Evolutionary conservation across 2,113 vertebrate species (phyloP), one percentile per base, ranked within the genome.

Genomic region (Antechinus flavipes): DNA sequence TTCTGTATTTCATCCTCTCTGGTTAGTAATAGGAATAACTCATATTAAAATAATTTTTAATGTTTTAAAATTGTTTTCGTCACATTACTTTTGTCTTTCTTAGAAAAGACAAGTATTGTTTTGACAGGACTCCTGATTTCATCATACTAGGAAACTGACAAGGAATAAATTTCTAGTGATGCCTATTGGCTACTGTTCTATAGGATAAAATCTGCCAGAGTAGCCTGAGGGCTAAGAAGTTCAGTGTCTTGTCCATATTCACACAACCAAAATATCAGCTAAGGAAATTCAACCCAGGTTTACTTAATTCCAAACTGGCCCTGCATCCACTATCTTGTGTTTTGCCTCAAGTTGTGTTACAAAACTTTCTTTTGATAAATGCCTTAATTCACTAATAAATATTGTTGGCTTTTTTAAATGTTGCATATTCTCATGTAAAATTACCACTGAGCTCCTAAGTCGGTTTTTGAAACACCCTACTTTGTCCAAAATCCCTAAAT

Each of bases 321-420:
- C 12, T n/a, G 35, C 6, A 76, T 76, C 14, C 35, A 76, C 61
- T 76, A 6, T 76, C 2, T 1, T 19, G 5, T 76, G 58, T 5
- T 7, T 23, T n/a, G 5, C n/a, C n/a, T 84, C 5, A 8, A 94
- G 61, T 96, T 95, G 54, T 8, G 27, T 27, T 14, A 1, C 8
- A 14, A 25, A 92, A 55, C n/a, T 95, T 95, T 35, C 49, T 93
- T 91, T 24, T 91, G 42, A 8, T 95, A 42, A 42, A 42, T 42
- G 42, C 42, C 42, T 42, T 42, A 42, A 42, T 42, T 1, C 42
- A 42, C 42, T 42, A 42, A 42, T 42, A 42, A 42, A 42, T 42
- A 1, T 42, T 42, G 42, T 42, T 42, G 42, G 42, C 1, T 42
- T 42, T 42, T 42, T 42, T 42, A 93, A 93, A 52, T 94, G 8